phyloP scores from a whole-genome alignment of 2,888 invertebrate genomes.

The Keiferia lycopersicella region DNA sequence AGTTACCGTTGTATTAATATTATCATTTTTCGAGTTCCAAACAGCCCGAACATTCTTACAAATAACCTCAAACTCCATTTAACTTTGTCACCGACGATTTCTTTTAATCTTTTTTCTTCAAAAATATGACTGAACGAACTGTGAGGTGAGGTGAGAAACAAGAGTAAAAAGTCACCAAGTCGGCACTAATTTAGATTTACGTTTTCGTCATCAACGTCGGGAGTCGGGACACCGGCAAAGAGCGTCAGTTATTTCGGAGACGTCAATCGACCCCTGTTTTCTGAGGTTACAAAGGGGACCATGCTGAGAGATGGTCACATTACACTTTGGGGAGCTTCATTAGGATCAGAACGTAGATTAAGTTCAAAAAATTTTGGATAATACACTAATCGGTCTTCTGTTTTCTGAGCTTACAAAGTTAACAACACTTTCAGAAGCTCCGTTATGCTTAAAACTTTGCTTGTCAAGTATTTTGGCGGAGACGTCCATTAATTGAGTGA shows the following conservation, averaged over 20 bases:
- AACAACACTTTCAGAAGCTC: conserved; percentile 22
- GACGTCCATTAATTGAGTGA: no score
- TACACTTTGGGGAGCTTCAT: not conserved
- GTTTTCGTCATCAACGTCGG: conserved; percentile 43
- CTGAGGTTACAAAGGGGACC: conserved; percentile 48
- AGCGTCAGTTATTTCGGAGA: conserved; percentile 64
- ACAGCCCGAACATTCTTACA: not conserved
- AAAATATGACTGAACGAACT: conserved; percentile 41
- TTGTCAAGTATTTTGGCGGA: no score
- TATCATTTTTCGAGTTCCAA: not conserved
- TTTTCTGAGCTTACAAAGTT: conserved; percentile 52
- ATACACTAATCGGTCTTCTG: conserved; percentile 34
- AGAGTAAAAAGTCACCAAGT: conserved; percentile 41
- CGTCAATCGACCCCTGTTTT: conserved; percentile 63
- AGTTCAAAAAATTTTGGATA: not conserved
- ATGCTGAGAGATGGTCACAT: conserved; percentile 38
- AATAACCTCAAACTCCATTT: not conserved
- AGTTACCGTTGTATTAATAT: conserved; percentile 3
- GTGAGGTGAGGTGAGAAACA: conserved; percentile 4
- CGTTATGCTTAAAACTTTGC: not conserved
- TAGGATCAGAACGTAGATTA: not conserved
- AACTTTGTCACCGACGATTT: conserved; percentile 7
- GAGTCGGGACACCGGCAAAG: conserved; percentile 30
- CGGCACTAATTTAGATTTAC: conserved; percentile 65
- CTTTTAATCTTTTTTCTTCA: not conserved